Evolutionary conservation across 2,797 vertebrate genomes (phyloP).

Genomic region (Decapterus maruadsi): DNA sequence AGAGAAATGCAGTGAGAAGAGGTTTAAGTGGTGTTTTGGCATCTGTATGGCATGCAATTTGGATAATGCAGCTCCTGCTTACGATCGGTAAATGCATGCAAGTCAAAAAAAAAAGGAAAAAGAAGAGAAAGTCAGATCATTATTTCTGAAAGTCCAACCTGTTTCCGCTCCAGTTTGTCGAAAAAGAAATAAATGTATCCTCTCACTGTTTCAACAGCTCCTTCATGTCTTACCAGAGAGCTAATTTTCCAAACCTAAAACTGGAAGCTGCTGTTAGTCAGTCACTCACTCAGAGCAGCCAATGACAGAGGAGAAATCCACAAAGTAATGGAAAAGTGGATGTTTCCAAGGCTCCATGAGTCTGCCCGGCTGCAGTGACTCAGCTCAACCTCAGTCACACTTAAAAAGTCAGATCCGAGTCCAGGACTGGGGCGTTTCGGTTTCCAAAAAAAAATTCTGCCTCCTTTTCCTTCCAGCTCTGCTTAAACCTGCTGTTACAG

Average conservation of each 20-base stretch:
- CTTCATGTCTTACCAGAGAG: conserved; percentile 55
- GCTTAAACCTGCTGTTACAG: conserved; percentile 29
- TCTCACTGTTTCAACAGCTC: conserved; percentile 23
- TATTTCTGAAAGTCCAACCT: conserved; percentile 58
- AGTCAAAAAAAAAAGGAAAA: not conserved
- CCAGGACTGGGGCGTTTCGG: not conserved
- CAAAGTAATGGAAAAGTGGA: conserved; percentile 73
- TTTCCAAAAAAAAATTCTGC: conserved; percentile 9
- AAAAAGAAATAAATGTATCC: conserved; percentile 53
- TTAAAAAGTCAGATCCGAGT: conserved; percentile 40
- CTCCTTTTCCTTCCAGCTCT: conserved; percentile 25
- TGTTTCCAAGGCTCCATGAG: conserved; percentile 51
- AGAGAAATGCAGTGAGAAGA: conserved; percentile 11
- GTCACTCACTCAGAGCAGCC: conserved; percentile 20
- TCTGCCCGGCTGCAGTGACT: conserved; percentile 55
- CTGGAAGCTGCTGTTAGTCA: conserved; percentile 39
- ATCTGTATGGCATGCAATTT: conserved; percentile 44
- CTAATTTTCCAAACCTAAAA: conserved; percentile 55
- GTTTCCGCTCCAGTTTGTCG: conserved; percentile 65
- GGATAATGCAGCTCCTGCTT: conserved; percentile 44
- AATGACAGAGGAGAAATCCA: conserved; percentile 62
- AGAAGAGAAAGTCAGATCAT: conserved; percentile 46
- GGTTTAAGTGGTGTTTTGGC: not conserved
- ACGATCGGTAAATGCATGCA: not conserved
- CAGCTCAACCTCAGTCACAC: conserved; percentile 55